Percentiles rank a stretch among this genome's conserved stretches.
phyloP scores from a whole-genome alignment of 1,140 invertebrate species.

The Philopotamus ludificatus region DNA sequence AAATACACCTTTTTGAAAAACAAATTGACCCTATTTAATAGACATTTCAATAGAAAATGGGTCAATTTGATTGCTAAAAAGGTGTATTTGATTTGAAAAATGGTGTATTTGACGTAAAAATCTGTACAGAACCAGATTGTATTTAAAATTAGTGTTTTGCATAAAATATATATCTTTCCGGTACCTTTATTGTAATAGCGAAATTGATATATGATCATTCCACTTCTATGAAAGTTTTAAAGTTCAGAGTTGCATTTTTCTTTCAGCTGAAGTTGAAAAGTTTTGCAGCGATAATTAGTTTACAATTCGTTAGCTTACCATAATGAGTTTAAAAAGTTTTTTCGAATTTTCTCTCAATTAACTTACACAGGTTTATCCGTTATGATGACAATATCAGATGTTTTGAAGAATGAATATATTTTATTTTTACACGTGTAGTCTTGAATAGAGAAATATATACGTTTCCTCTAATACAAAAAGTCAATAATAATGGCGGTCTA shows the following conservation, averaged over 20 bases:
- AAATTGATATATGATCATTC: background rate
- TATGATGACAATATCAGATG: background rate
- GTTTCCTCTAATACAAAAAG: background rate
- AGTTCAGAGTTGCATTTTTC: background rate
- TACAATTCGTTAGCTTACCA: conserved; percentile 4
- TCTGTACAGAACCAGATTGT: background rate
- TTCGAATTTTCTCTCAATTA: background rate
- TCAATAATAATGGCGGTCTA: conserved; percentile 4
- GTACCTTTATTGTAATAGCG: background rate
- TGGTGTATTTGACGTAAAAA: too few relatives aligned
- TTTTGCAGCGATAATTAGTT: background rate
- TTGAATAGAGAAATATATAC: background rate
- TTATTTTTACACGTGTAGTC: background rate
- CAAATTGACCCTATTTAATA: too few relatives aligned
- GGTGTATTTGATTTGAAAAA: background rate
- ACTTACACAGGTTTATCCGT: background rate
- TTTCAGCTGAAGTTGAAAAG: background rate
- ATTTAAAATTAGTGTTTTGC: background rate
- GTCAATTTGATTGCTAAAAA: background rate
- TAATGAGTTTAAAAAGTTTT: background rate
- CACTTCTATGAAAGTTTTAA: background rate
- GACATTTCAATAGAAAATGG: background rate
- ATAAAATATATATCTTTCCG: background rate
- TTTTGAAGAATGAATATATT: background rate
- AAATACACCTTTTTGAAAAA: too few relatives aligned